Evolutionary conservation across 2,113 vertebrate species (phyloP), one percentile per base, ranked within the genome.

Genomic region (Pao palembangensis): DNA sequence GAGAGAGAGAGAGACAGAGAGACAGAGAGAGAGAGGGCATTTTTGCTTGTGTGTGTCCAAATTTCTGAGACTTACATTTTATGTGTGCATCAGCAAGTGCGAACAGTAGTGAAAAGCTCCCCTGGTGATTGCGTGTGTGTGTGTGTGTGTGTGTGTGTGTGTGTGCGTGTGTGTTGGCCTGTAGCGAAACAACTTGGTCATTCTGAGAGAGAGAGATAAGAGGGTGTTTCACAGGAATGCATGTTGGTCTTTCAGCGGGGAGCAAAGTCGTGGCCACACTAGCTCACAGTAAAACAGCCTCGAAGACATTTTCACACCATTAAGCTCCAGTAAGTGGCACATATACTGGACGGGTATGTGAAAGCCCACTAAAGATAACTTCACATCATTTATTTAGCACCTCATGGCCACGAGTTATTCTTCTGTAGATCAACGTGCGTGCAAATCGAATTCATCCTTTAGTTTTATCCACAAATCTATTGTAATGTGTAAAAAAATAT

Each of bases 131-230:
- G 65, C 58, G 57, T 47, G 52, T 47, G 21, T 59, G 38, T 41
- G 58, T 55, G 42, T 42, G 61, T 61, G 51, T 62, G 52, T 71
- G 63, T 69, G 47, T 44, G 62, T 63, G 58, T 61, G 68, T 51
- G 43, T 56, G 55, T 58, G 58, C 44, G 66, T 61, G 52, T 18
- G 12, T 54, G 66, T 61, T 57, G 71, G 61, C 67, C 69, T 78
- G 64, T 71, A 71, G 67, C 71, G 85, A 86, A 78, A 78, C 75
- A 81, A 83, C 77, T 81, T 85, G 80, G 76, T 80, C 85, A 73
- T 78, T 83, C 81, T 88, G 81, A 80, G 61, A 78, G 63, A 67
- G 64, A 31, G 67, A 83, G 83, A 88, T 86, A 85, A 84, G 82
- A 61, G 81, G 60, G 68, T 66, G 67, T 85, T 84, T 79, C 74